Evolutionary conservation across 2,113 vertebrate species (phyloP).

Genomic region (Axis porcinus): DNA sequence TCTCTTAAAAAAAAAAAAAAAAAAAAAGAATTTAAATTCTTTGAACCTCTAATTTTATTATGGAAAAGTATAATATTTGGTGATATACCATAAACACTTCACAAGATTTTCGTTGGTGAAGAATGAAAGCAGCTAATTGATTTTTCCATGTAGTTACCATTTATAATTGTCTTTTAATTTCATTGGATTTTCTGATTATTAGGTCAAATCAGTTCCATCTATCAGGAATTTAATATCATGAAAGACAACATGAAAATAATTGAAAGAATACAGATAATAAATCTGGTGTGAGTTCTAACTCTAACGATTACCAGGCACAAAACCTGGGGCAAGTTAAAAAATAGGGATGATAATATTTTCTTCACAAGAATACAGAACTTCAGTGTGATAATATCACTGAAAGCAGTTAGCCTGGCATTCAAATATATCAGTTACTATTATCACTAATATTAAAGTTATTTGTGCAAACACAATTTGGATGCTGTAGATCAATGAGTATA

Average conservation of each 20-base stretch:
- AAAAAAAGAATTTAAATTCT: background rate
- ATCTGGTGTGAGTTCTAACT: background rate
- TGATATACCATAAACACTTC: background rate
- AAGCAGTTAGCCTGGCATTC: background rate
- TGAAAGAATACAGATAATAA: background rate
- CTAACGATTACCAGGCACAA: background rate
- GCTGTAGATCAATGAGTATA: background rate
- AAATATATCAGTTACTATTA: background rate
- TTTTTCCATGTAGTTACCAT: background rate
- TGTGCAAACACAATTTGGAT: background rate
- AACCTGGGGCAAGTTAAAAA: background rate
- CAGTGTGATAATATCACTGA: background rate
- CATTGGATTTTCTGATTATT: background rate
- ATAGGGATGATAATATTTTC: background rate
- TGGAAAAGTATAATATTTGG: background rate
- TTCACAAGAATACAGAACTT: background rate
- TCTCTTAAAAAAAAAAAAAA: background rate
- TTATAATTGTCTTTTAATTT: background rate
- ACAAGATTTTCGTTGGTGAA: background rate
- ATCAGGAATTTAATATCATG: background rate
- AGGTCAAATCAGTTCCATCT: background rate
- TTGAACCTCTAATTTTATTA: background rate
- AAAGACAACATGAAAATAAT: background rate
- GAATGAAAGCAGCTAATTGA: background rate
- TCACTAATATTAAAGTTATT: background rate